Conservation (phyloP, 2,113 vertebrate genomes). For the Sander vitreus region DNA sequence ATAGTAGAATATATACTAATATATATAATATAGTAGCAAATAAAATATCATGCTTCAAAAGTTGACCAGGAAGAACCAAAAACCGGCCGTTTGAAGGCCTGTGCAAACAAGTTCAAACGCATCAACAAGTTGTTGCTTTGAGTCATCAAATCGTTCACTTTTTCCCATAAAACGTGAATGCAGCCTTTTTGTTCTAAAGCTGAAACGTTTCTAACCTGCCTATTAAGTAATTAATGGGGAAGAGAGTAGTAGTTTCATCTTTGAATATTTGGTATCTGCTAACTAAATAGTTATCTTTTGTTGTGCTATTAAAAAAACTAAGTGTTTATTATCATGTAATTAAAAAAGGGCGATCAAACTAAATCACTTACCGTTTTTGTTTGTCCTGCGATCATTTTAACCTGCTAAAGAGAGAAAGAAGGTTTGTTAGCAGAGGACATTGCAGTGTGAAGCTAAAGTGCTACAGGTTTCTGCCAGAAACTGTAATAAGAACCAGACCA, state of each 20-base stretch:
- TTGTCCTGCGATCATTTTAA: conserved; percentile 61
- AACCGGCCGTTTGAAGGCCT: neutral
- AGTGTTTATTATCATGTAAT: neutral
- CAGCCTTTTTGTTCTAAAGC: neutral
- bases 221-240: neutral
- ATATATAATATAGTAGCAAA: neutral
- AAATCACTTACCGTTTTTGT: conserved; percentile 60
- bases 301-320: neutral
- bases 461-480: conserved; percentile 23
- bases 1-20: too few species aligned
- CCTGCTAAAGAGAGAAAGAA: conserved; percentile 66
- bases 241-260: neutral
- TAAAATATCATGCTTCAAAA: conserved; percentile 3
- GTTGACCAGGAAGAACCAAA: neutral
- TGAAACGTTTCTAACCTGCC: neutral
- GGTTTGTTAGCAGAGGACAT: conserved; percentile 26
- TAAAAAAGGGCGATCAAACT: neutral
- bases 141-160: conserved; percentile 28
- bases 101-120: neutral
- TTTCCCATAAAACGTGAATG: conserved; percentile 14
- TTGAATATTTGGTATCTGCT: neutral
- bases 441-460: conserved; percentile 7
- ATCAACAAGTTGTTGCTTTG: conserved; percentile 13
- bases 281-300: neutral
- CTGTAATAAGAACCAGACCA: conserved; percentile 46